phyloP scores from a whole-genome alignment of 2,888 invertebrate species.

The Agrypnus murinus region DNA sequence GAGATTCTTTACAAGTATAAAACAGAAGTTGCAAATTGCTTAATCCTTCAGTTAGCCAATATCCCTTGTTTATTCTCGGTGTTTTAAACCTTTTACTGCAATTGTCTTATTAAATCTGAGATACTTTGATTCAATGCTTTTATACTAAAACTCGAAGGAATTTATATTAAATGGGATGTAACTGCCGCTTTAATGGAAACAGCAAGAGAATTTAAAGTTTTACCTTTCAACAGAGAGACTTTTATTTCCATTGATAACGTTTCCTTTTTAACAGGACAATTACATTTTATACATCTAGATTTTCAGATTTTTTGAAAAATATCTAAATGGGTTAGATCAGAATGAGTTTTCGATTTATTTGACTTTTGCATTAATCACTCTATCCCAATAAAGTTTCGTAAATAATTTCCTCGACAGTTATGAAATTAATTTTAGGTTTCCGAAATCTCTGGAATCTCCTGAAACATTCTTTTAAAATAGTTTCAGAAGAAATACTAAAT shows the following conservation, averaged over 20 bases:
- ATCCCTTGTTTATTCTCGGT: constrained; percentile 1
- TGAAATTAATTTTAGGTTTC: too few relatives aligned
- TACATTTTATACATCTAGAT: too few relatives aligned
- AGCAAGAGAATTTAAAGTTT: constrained; percentile 24
- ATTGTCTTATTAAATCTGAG: neutral
- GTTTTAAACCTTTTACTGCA: constrained; percentile 3
- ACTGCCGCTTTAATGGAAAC: constrained; percentile 21
- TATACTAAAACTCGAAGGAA: constrained; percentile 16
- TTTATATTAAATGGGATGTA: constrained; percentile 29
- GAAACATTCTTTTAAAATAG: constrained; percentile 9
- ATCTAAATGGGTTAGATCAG: too few relatives aligned
- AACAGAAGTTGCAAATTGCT: neutral
- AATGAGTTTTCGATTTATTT: too few relatives aligned
- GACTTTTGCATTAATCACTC: too few relatives aligned
- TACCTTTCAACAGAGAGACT: neutral
- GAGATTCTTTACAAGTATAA: too few relatives aligned
- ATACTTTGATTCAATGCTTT: constrained; percentile 24
- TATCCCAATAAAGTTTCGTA: too few relatives aligned
- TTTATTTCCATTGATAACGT: neutral
- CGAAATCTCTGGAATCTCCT: too few relatives aligned
- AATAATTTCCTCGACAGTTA: too few relatives aligned
- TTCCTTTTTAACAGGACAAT: too few relatives aligned
- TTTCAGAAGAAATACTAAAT: neutral
- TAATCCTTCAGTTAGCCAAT: neutral
- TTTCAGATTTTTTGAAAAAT: too few relatives aligned